Conservation (phyloP, 2,888 invertebrate species). For the Mantis religiosa region DNA sequence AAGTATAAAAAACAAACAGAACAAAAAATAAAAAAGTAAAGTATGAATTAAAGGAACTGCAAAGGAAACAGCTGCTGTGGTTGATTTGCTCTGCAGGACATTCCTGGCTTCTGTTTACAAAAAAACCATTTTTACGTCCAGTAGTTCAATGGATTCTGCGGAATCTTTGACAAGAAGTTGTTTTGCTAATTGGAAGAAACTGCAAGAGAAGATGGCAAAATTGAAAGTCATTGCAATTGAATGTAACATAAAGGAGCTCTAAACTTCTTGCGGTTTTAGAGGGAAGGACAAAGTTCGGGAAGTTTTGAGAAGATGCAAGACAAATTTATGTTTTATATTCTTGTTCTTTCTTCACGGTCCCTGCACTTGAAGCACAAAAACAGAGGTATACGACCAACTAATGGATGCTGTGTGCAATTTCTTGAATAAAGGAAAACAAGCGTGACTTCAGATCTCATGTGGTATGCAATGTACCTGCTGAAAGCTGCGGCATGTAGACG, state of each 20-base stretch:
- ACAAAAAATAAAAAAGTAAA: too few species aligned
- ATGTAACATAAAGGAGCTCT: neutral
- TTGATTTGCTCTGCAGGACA: neutral
- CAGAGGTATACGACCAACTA: neutral
- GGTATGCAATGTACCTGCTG: neutral
- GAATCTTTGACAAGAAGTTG: neutral
- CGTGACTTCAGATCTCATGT: neutral
- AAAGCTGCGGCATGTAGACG: neutral
- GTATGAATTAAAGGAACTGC: too few species aligned
- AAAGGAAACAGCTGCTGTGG: too few species aligned
- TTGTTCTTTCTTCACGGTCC: neutral
- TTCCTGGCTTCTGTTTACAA: neutral
- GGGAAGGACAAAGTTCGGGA: neutral
- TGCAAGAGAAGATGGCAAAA: neutral
- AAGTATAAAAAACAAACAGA: too few species aligned
- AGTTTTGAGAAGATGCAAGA: neutral
- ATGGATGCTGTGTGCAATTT: neutral
- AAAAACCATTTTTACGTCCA: neutral
- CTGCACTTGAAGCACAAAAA: neutral
- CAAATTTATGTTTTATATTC: neutral
- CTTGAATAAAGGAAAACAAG: neutral
- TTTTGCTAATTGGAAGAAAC: neutral
- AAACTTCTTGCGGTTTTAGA: neutral
- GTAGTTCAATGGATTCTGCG: neutral
- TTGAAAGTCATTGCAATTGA: neutral